Percentiles rank a stretch among this genome's conserved stretches.
Evolutionary conservation across 2,797 vertebrate genomes (phyloP).

Genomic region (Varecia variegata): DNA sequence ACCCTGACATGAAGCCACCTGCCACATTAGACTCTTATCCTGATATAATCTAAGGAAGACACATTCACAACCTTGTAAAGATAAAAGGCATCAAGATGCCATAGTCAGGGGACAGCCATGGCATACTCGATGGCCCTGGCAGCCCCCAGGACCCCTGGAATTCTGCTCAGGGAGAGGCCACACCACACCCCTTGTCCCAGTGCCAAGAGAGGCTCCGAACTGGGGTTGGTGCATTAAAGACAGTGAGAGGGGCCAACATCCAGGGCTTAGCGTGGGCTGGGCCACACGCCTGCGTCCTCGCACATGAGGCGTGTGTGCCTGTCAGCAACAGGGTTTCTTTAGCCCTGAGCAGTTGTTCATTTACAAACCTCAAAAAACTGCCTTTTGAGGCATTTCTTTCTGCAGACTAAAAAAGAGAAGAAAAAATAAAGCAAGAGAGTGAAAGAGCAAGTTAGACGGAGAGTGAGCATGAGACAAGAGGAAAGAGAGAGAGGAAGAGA

Average conservation of each 20-base stretch:
- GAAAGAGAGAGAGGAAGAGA: not conserved
- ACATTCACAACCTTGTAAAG: not conserved
- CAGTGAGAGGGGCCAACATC: accelerated
- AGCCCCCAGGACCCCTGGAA: not conserved
- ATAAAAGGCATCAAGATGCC: not conserved
- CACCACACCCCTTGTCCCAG: not conserved
- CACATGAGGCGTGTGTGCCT: accelerated
- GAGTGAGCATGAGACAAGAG: not conserved
- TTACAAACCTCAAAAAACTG: not conserved
- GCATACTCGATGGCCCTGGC: not conserved
- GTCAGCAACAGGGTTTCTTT: not conserved
- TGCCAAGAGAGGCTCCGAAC: not conserved
- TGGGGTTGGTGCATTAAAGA: accelerated
- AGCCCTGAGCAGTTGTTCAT: not conserved
- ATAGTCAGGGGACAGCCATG: not conserved
- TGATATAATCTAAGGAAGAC: not conserved
- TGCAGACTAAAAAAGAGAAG: not conserved
- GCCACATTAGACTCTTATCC: not conserved
- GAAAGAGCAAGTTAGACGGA: not conserved
- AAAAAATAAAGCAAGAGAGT: not conserved
- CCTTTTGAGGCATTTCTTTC: not conserved
- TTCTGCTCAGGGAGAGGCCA: not conserved
- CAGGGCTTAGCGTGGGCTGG: accelerated
- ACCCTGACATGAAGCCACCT: not conserved
- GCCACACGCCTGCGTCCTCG: not conserved